Evolutionary conservation across 1,140 invertebrate species (phyloP).

Genomic region (Littorina saxatilis): DNA sequence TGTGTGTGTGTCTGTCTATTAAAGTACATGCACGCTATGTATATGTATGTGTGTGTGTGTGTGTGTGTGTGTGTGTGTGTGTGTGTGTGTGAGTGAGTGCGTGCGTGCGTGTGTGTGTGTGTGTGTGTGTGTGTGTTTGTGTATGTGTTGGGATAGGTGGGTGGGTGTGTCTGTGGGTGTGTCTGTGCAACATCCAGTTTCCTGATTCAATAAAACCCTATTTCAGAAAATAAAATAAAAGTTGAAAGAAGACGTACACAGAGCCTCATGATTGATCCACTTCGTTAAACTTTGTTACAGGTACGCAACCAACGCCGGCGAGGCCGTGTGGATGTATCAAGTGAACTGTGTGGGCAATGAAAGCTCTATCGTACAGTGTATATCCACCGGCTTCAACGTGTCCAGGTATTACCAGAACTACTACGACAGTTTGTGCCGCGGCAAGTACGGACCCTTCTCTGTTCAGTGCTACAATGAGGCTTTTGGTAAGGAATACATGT

Average conservation of each 20-base stretch:
- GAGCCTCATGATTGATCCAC: too few relatives aligned
- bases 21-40: too few relatives aligned
- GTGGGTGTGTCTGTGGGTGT: too few relatives aligned
- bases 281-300: constrained; percentile 6
- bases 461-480: constrained; percentile 39
- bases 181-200: too few relatives aligned
- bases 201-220: too few relatives aligned
- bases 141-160: too few relatives aligned
- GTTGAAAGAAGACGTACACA: too few relatives aligned
- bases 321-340: constrained; percentile 44
- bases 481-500: neutral
- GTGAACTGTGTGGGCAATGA: constrained; percentile 52
- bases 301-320: neutral
- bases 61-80: neutral
- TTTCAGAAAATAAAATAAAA: too few relatives aligned
- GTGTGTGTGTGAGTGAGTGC: too few relatives aligned
- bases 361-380: constrained; percentile 45
- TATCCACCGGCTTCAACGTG: constrained; percentile 53
- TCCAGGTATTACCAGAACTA: constrained; percentile 34
- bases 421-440: constrained; percentile 43
- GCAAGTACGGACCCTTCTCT: constrained; percentile 42
- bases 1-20: too few relatives aligned
- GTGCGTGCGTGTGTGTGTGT: neutral
- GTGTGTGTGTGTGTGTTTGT: too few relatives aligned
- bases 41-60: neutral